These are phyloP conservation scores for Arbacia lixula DNA, from an alignment of 53 echinoderm and acorn worm species.

Conservation along the genomic window DNA sequence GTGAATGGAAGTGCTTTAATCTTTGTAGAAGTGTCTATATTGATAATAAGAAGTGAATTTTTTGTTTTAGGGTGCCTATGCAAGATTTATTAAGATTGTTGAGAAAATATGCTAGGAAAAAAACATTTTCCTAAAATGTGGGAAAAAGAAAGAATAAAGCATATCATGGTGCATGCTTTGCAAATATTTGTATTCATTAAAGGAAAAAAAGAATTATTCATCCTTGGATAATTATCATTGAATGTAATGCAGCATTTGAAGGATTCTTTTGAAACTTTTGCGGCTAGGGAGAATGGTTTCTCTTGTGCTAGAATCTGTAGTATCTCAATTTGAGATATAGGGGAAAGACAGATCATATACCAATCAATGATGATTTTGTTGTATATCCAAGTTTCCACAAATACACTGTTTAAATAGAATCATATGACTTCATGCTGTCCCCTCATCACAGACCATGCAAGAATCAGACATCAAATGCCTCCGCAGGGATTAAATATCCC, in stretches of 20 bases:
- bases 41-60: conserved; percentile 31
- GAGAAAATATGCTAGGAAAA: not conserved
- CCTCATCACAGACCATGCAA: too few relatives aligned
- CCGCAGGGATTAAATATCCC: too few relatives aligned
- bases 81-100: conserved; percentile 41
- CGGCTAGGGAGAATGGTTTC: too few relatives aligned
- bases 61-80: conserved; percentile 59
- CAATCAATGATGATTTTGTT: conserved; percentile 36
- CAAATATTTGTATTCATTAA: conserved; percentile 43
- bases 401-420: too few relatives aligned
- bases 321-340: conserved; percentile 23
- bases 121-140: conserved; percentile 12
- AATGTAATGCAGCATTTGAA: too few relatives aligned
- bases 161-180: conserved; percentile 50
- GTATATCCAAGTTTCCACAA: too few relatives aligned
- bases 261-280: too few relatives aligned
- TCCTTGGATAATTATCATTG: too few relatives aligned
- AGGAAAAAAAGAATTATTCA: too few relatives aligned
- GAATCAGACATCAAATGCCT: too few relatives aligned
- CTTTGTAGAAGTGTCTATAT: conserved; percentile 52
- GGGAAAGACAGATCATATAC: conserved; percentile 36
- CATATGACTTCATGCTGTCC: too few relatives aligned
- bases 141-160: conserved; percentile 21
- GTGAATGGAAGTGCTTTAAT: conserved; percentile 55
- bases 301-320: too few relatives aligned